These are phyloP conservation scores for Synodontis membranacea DNA, from an alignment of 2,113 vertebrate genomes.

Conservation along the genomic window DNA sequence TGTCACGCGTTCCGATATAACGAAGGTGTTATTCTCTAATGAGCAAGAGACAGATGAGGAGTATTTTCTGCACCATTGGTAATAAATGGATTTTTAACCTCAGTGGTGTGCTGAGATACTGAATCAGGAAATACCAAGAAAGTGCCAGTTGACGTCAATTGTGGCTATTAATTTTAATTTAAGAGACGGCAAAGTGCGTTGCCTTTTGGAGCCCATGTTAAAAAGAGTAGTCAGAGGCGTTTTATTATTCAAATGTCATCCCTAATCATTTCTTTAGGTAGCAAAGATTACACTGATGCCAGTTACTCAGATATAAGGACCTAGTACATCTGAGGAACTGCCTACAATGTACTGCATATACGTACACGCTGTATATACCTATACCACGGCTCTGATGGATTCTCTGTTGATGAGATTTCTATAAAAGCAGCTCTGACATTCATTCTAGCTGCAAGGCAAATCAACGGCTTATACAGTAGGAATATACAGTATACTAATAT, in stretches of 20 bases:
- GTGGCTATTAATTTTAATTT: conserved; percentile 60
- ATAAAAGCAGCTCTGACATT: background rate
- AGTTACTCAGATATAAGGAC: too few relatives aligned
- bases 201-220: conserved; percentile 32
- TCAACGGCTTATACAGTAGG: background rate
- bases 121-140: conserved; percentile 48
- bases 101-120: conserved; percentile 41
- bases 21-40: conserved; percentile 63
- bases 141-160: conserved; percentile 54
- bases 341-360: background rate
- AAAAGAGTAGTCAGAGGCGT: background rate
- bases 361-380: background rate
- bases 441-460: background rate
- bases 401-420: background rate
- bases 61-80: conserved; percentile 53
- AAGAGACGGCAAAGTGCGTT: conserved; percentile 48
- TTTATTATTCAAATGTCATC: conserved; percentile 5
- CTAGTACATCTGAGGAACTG: background rate
- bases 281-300: too few relatives aligned
- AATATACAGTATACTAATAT: too few relatives aligned
- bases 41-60: conserved; percentile 63
- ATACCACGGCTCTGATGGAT: background rate
- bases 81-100: conserved; percentile 62
- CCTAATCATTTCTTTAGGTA: conserved; percentile 4
- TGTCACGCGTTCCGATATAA: conserved; percentile 66